A percentile compares a stretch with the other conserved stretches of the same genome.
These are phyloP conservation scores for Cephalotes varians DNA, from an alignment of 2,888 invertebrate species.

Conservation along the genomic window DNA sequence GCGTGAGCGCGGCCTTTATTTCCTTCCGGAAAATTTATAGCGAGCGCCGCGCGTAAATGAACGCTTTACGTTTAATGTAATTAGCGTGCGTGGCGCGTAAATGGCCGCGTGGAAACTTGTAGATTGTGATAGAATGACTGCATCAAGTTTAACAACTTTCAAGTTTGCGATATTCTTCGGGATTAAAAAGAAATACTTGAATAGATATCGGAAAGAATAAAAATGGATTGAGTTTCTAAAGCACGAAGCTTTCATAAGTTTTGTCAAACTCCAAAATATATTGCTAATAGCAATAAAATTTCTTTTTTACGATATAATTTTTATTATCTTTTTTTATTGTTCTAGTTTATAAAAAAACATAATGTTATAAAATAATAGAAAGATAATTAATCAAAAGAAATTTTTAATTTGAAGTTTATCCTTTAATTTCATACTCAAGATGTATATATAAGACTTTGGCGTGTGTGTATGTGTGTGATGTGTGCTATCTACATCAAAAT, in stretches of 20 bases:
- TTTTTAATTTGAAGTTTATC: not conserved
- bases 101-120: constrained; percentile 32
- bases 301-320: not conserved
- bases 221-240: not conserved
- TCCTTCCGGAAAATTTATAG: constrained; percentile 46
- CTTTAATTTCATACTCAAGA: not conserved
- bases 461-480: too few relatives aligned
- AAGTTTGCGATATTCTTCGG: not conserved
- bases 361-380: not conserved
- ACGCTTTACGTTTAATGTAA: constrained; percentile 50
- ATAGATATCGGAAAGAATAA: not conserved
- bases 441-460: not conserved
- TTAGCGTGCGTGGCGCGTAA: constrained; percentile 49
- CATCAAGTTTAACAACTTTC: not conserved
- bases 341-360: not conserved
- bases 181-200: not conserved
- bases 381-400: not conserved
- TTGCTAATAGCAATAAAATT: not conserved
- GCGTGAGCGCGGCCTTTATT: constrained; percentile 44
- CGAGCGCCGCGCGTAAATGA: constrained; percentile 37
- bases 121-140: constrained; percentile 7
- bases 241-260: not conserved
- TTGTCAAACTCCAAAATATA: not conserved
- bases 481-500: too few relatives aligned
- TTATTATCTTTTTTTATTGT: not conserved